phyloP scores from a whole-genome alignment of 2,113 vertebrate species.

The Onychostruthus taczanowskii region DNA sequence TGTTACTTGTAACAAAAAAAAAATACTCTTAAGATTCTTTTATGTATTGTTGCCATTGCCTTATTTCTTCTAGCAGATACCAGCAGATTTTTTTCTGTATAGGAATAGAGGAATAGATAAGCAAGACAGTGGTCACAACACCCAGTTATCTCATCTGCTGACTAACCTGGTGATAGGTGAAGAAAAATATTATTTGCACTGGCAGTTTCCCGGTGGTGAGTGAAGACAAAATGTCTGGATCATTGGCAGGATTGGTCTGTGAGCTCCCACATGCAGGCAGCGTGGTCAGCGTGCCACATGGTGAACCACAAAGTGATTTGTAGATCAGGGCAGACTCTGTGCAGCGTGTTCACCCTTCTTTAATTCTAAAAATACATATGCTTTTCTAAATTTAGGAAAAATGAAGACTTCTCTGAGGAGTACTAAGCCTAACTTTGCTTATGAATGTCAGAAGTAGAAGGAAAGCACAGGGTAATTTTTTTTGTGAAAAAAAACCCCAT shows the following conservation, averaged over 20 bases:
- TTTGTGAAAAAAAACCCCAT: neutral
- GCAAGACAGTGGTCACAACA: neutral
- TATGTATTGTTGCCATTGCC: neutral
- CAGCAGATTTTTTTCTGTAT: neutral
- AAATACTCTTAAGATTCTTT: neutral
- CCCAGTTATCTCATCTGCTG: neutral
- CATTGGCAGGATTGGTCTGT: neutral
- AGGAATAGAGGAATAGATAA: neutral
- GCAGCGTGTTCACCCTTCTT: too few species aligned
- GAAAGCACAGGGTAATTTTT: neutral
- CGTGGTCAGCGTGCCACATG: fast-evolving
- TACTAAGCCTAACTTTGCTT: neutral
- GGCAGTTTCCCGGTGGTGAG: neutral
- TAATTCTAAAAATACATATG: neutral
- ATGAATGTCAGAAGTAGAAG: neutral
- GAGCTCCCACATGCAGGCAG: neutral
- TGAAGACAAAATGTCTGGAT: neutral
- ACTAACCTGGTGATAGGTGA: neutral
- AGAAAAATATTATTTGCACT: neutral
- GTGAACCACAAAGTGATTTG: neutral
- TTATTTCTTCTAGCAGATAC: neutral
- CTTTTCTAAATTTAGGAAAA: neutral
- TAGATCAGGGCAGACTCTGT: neutral
- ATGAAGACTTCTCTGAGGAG: neutral
- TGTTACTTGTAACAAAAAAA: neutral